These are phyloP conservation scores for Cyclina sinensis DNA, from an alignment of 1,140 invertebrate species.

Conservation along the genomic window DNA sequence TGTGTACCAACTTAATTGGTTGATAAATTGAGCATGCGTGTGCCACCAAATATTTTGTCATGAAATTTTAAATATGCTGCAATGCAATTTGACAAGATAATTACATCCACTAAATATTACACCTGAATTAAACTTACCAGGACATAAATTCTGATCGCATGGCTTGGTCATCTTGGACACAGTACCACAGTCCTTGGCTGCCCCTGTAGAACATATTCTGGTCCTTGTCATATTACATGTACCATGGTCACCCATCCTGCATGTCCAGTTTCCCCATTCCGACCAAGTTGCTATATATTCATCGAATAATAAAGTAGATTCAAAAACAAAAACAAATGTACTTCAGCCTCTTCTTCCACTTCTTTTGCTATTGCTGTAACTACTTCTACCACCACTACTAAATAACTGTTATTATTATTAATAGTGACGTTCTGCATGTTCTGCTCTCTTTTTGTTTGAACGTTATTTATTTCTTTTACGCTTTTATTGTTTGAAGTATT, in stretches of 20 bases:
- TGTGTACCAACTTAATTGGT: no score
- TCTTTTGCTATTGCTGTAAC: no score
- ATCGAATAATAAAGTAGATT: neutral
- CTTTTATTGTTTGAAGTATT: no score
- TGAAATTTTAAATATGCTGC: neutral
- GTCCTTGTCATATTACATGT: neutral
- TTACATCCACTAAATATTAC: neutral
- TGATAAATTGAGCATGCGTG: no score
- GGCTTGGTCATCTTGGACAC: neutral
- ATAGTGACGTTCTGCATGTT: no score
- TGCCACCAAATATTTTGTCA: neutral
- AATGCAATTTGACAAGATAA: neutral
- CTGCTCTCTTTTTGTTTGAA: no score
- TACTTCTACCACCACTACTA: no score
- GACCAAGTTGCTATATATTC: neutral
- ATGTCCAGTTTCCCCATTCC: neutral
- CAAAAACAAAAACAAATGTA: no score
- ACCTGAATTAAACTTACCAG: neutral
- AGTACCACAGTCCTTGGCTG: neutral
- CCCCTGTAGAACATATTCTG: neutral
- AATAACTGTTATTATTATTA: no score
- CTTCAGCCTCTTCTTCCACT: no score
- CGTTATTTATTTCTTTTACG: no score
- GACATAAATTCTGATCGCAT: neutral
- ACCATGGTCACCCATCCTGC: neutral